These are phyloP conservation scores for Hypomecis atomaria DNA, from an alignment of 2,888 invertebrate genomes.

Conservation along the genomic window DNA sequence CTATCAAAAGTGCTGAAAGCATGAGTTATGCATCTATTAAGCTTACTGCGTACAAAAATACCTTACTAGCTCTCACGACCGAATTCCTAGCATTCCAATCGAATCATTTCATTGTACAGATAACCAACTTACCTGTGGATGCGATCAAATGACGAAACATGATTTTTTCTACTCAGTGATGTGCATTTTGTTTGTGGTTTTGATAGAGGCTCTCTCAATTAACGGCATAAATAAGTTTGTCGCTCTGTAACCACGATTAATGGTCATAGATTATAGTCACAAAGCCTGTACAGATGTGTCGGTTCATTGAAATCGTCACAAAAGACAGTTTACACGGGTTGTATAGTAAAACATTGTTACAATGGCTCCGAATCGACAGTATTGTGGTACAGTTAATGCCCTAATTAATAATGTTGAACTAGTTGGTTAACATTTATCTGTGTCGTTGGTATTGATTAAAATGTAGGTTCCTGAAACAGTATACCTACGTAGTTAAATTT, in stretches of 20 bases:
- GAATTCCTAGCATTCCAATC: constrained; percentile 26
- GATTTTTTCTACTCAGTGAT: not conserved
- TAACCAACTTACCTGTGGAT: not conserved
- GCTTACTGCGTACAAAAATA: constrained; percentile 6
- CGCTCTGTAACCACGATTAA: constrained; percentile 35
- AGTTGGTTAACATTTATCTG: constrained; percentile 23
- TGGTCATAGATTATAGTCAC: constrained; percentile 38
- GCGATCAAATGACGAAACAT: not conserved
- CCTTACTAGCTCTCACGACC: constrained; percentile 18
- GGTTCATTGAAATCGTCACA: constrained; percentile 45
- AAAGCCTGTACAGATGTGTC: constrained; percentile 35
- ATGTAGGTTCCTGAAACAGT: not conserved
- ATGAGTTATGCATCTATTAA: constrained; percentile 23
- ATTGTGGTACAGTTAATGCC: constrained; percentile 35
- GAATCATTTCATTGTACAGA: constrained; percentile 23
- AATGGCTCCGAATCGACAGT: constrained; percentile 34
- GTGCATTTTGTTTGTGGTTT: not conserved
- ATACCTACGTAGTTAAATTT: no score
- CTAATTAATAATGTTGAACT: constrained; percentile 39
- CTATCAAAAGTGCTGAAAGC: not conserved
- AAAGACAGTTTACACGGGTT: constrained; percentile 45
- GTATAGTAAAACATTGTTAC: constrained; percentile 39
- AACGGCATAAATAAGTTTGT: not conserved
- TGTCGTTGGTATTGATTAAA: constrained; percentile 9
- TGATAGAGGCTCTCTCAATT: not conserved